A percentile compares a stretch with the other conserved stretches of the same genome.
Conservation (phyloP, 2,797 vertebrate species). For the Peromyscus aztecus region DNA sequence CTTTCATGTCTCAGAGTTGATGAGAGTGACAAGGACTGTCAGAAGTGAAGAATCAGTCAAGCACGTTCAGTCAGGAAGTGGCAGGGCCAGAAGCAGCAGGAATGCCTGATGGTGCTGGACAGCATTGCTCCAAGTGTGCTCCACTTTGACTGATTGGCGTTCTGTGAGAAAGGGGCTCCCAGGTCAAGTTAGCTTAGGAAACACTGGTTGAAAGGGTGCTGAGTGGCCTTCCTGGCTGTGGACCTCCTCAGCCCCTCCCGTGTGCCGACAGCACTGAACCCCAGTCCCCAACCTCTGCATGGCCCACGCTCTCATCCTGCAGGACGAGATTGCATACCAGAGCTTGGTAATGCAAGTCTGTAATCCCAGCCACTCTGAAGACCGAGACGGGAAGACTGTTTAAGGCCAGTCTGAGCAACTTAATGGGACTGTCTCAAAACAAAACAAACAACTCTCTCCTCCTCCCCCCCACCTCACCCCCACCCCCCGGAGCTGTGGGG, state of each 20-base stretch:
- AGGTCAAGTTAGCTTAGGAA: not conserved
- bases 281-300: fast-evolving
- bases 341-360: not conserved
- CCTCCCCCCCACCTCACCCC: no score
- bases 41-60: conserved; percentile 27
- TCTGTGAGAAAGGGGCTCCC: not conserved
- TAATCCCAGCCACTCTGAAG: not conserved
- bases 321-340: not conserved
- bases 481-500: not conserved
- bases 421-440: not conserved
- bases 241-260: not conserved
- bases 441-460: not conserved
- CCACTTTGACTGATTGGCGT: not conserved
- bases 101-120: not conserved
- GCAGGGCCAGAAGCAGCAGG: not conserved
- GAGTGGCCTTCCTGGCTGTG: conserved; percentile 13
- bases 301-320: not conserved
- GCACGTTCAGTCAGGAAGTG: not conserved
- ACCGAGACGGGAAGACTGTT: not conserved
- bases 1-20: not conserved
- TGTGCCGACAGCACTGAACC: no score
- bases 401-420: not conserved
- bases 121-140: not conserved
- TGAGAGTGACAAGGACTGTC: conserved; percentile 31
- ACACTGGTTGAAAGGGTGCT: not conserved